Evolutionary conservation across 2,797 vertebrate genomes (phyloP).

Genomic region (Sphenopsis melanotis): DNA sequence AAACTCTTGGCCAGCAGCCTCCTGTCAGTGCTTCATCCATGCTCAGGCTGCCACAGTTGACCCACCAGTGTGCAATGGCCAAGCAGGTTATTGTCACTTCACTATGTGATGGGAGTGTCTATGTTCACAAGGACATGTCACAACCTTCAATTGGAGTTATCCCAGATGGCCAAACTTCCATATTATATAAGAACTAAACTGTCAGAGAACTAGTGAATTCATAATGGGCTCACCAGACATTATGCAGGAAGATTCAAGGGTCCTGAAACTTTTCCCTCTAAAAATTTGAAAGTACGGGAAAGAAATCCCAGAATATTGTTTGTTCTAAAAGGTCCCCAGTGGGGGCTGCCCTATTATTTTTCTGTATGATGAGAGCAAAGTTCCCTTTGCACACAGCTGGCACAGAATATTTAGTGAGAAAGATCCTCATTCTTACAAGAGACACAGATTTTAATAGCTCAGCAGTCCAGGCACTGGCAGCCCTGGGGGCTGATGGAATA

Average conservation of each 20-base stretch:
- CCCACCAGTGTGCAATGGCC: not conserved
- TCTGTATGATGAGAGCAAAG: not conserved
- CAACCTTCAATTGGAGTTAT: not conserved
- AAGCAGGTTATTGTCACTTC: not conserved
- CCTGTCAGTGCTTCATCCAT: not conserved
- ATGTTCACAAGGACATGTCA: rapidly evolving
- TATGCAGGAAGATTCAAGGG: not conserved
- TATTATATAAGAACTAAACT: not conserved
- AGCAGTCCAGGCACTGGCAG: not conserved
- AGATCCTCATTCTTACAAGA: not conserved
- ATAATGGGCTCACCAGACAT: not conserved
- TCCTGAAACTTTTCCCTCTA: not conserved
- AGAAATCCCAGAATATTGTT: not conserved
- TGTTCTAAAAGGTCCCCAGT: not conserved
- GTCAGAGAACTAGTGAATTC: not conserved
- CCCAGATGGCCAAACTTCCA: not conserved
- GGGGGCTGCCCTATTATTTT: not conserved
- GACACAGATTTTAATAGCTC: not conserved
- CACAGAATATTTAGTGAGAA: not conserved
- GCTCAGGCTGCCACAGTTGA: not conserved
- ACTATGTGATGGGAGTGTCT: not conserved
- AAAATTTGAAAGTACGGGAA: not conserved
- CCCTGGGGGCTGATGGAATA: not conserved
- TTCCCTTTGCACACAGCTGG: not conserved
- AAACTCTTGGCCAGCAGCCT: not conserved